Percentiles rank a stretch among this genome's conserved stretches.
These are phyloP conservation scores for Drosophila paucipuncta DNA, from an alignment of 2,888 invertebrate species.

Conservation along the genomic window DNA sequence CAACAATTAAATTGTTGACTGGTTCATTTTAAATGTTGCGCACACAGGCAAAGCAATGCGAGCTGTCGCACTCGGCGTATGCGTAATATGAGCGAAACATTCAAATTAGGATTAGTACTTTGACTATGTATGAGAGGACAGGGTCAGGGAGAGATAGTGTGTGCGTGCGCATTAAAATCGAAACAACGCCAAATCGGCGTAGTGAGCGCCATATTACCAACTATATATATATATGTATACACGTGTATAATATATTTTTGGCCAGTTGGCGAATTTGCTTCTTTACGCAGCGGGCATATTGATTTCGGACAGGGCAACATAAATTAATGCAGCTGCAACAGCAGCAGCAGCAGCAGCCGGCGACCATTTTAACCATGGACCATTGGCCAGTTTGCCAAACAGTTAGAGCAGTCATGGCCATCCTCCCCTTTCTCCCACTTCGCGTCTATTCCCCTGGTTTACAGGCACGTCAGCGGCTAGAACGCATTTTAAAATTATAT, in stretches of 20 bases:
- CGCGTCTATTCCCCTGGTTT: not conserved
- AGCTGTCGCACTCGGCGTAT: conserved; percentile 30
- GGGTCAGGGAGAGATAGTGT: not conserved
- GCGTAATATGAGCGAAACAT: conserved; percentile 53
- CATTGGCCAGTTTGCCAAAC: conserved; percentile 43
- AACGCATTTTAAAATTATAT: conserved; percentile 76
- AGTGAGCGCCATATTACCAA: not conserved
- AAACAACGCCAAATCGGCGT: conserved; percentile 53
- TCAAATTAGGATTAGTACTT: conserved; percentile 77
- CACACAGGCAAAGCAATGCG: not conserved
- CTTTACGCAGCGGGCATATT: conserved; percentile 70
- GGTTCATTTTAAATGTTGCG: conserved; percentile 33
- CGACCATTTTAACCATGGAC: conserved; percentile 39
- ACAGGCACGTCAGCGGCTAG: conserved; percentile 61
- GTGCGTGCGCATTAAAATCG: conserved; percentile 60
- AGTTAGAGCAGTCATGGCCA: conserved; percentile 5
- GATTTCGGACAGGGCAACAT: conserved; percentile 62
- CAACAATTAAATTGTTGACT: conserved; percentile 67
- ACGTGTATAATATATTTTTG: conserved; percentile 25
- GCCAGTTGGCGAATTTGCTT: conserved; percentile 50
- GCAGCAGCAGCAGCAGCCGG: conserved; percentile 30
- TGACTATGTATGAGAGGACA: conserved; percentile 14
- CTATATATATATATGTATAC: not conserved
- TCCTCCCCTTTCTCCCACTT: not conserved
- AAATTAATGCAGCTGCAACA: conserved; percentile 73